Base-by-base conservation (phyloP, 2,888 invertebrate species). In the Parnassius apollo region DNA sequence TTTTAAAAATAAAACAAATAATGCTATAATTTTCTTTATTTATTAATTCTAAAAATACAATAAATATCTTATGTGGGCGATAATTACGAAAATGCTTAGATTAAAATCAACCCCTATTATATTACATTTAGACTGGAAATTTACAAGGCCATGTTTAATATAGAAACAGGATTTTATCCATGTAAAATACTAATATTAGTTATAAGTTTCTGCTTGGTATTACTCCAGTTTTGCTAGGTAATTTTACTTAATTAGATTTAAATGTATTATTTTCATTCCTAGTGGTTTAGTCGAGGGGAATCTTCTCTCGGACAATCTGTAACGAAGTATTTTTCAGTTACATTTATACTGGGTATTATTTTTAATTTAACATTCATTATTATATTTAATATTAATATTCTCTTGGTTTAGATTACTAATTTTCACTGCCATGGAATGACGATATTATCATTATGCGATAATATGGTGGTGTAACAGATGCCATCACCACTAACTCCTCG, bases 241-340 rank as follows among this genome's bases (percentile, higher is more conserved):
- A 59, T 64, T 50, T 22, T 50, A 53, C 18, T 53, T 35, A 10
- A 8, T 25, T 49, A 13, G n/a, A 46, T 35, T 35, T 35, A 12
- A 46, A 12, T 46, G 46, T n/a, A 49, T 49, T 2, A 4, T 56
- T 22, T 22, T 42, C 9, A n/a, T 49, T 53, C 18, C 46, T 45
- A 58, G 54, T 57, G 59, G 65, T 61, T 92, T 84, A 95, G 76
- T 95, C 95, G 88, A 95, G 82, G 65, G 95, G 95, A 82, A 95
- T 94, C 83, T 95, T 94, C 73, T 95, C 95, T 82, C 92, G 93
- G 61, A 95, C 95, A 75, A 95, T 94, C 95, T 96, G 93, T 69
- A 77, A 68, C 72, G 68, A 67, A 35, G 25, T 35, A 18, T 64
- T 52, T 45, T 53, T 65, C 25, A 18, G 44, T 63, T 55, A 59